Conservation (phyloP, 2,797 vertebrate genomes). For the Decapterus maruadsi region DNA sequence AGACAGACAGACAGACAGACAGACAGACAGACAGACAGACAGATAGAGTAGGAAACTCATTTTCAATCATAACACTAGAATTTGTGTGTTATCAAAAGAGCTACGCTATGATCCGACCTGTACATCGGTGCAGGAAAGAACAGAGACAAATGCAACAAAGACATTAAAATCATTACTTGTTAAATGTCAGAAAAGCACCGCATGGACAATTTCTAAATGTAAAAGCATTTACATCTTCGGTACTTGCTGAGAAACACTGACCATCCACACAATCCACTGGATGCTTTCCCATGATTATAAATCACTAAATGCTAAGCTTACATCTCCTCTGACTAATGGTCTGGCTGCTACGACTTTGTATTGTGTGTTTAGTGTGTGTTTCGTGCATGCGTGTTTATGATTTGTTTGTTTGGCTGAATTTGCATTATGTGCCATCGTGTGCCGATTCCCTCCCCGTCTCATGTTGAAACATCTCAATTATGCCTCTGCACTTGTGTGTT, state of each 20-base stretch:
- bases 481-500: slow-evolving; percentile 31
- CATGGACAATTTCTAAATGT: background rate
- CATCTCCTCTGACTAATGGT: slow-evolving; percentile 14
- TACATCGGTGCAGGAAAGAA: too few species aligned
- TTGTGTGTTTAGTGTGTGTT: slow-evolving; percentile 1
- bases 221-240: background rate
- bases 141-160: background rate
- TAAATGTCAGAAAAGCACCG: slow-evolving; percentile 5
- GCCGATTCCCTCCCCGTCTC: slow-evolving; percentile 35
- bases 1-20: too few species aligned
- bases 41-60: too few species aligned
- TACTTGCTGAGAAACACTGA: background rate
- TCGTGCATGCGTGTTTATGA: background rate
- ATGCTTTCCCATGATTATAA: background rate
- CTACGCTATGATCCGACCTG: too few species aligned
- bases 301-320: slow-evolving; percentile 31
- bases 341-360: background rate
- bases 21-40: too few species aligned
- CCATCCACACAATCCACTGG: background rate
- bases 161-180: background rate
- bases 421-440: slow-evolving; percentile 19
- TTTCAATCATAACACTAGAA: too few species aligned
- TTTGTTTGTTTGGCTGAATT: slow-evolving; percentile 43
- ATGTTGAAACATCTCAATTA: slow-evolving; percentile 65
- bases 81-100: too few species aligned